Percentiles rank a stretch among this genome's conserved stretches.
phyloP scores from a whole-genome alignment of 2,888 invertebrate species.

The Linnaemya tessellans region DNA sequence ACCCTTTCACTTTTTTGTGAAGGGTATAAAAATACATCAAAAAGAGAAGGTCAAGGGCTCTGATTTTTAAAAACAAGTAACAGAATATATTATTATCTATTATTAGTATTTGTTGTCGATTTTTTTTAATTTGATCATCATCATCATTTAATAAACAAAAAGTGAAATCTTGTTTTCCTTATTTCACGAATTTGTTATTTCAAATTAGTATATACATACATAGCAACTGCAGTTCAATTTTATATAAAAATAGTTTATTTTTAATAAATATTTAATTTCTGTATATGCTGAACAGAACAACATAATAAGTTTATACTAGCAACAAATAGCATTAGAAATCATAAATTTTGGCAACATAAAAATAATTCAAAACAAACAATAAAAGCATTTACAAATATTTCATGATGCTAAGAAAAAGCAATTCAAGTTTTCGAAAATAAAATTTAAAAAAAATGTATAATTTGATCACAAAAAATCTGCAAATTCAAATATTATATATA shows the following conservation, averaged over 20 bases:
- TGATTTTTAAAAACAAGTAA: background rate
- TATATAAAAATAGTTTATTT: conserved; percentile 52
- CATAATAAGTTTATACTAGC: conserved; percentile 22
- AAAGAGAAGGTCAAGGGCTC: background rate
- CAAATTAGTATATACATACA: conserved; percentile 28
- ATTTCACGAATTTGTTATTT: background rate
- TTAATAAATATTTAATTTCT: conserved; percentile 42
- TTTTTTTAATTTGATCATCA: background rate
- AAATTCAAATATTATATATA: background rate
- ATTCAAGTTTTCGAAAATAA: background rate
- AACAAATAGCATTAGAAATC: conserved; percentile 20
- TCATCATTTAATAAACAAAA: conserved; percentile 1
- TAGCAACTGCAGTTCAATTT: conserved; percentile 1
- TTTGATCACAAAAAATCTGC: conserved; percentile 23
- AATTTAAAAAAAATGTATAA: conserved; percentile 23
- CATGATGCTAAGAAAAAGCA: conserved; percentile 31
- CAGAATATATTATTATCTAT: background rate
- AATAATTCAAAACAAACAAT: conserved; percentile 36
- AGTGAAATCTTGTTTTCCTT: conserved; percentile 26
- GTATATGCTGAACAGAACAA: conserved; percentile 12
- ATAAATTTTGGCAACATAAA: conserved; percentile 53
- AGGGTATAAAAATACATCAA: background rate
- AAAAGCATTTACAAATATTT: conserved; percentile 34
- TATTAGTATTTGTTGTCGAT: background rate
- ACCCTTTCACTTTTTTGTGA: too few relatives aligned